Evolutionary conservation across 1,140 invertebrate genomes (phyloP), one percentile per base, ranked within the genome.

Genomic region (Matsumurasca onukii): DNA sequence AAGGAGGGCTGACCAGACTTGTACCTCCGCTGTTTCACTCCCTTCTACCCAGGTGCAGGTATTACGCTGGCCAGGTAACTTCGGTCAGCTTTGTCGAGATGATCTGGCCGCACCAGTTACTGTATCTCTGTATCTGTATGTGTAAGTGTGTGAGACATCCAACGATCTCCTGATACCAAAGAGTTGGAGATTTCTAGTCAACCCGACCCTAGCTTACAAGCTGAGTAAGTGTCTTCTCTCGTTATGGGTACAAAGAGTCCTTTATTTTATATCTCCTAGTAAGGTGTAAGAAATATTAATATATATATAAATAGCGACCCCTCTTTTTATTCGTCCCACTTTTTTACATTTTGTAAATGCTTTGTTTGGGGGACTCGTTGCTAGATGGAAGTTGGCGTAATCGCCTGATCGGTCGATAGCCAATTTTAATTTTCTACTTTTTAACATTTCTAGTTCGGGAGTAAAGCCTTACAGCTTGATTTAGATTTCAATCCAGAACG

Each of bases 251-350:
- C 67, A 68, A 68, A 68, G 55, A 66, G 61, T 63, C 57, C 39
- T 68, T 68, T 68, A 68, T 68, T 68, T 68, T 68, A 59, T 68
- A 68, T 68, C 67, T 68, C 66, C 66, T 68, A 68, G 67, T 39
- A 39, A 68, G 52, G 29, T 68, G 45, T 27, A 68, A 61, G 31
- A 39, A 67, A 57, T 68, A 68, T 68, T 61, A 68, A 62, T 68
- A 68, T 68, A 62, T 68, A 68, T 68, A 68, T 68, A 68, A 59
- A 59, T 34, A 68, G 39, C 51, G 59, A 49, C 57, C 57, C 67
- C 61, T 61, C 55, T 34, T 59, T 68, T 30, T 63, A 68, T 63
- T 61, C 25, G 39, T 68, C 57, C 67, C 57, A 34, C 57, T 68
- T 68, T 68, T 68, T 68, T 68, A 68, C 57, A 30, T 49, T 68